Evolutionary conservation across 2,888 invertebrate species (phyloP).

Genomic region (Drosophila tanythrix): DNA sequence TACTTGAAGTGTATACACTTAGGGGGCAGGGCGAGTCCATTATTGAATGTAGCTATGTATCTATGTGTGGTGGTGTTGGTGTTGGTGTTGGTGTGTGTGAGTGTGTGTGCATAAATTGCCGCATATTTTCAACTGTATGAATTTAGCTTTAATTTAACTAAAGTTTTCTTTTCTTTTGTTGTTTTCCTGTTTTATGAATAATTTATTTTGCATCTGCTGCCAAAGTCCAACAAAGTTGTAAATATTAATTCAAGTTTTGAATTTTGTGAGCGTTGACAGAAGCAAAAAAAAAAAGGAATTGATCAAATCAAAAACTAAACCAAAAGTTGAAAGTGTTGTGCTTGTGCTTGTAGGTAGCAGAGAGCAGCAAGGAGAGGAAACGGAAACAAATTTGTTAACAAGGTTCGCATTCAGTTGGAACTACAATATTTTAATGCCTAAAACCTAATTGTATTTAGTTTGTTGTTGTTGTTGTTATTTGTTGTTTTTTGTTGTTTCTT

Average conservation of each 20-base stretch:
- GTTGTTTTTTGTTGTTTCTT: conserved; percentile 11
- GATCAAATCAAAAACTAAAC: not conserved
- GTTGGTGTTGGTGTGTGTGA: conserved; percentile 19
- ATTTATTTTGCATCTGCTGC: not conserved
- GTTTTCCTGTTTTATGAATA: conserved; percentile 1
- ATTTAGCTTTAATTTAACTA: conserved; percentile 45
- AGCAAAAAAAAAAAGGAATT: conserved; percentile 2
- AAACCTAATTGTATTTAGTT: conserved; percentile 38
- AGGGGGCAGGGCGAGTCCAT: conserved; percentile 33
- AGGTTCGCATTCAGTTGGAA: conserved; percentile 19
- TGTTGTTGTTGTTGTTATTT: conserved; percentile 14
- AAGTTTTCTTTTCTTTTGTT: conserved; percentile 20
- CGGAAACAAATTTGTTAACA: conserved; percentile 35
- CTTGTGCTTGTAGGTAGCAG: not conserved
- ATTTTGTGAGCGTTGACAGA: conserved; percentile 19
- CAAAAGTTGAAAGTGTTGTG: conserved; percentile 10
- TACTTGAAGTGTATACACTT: conserved; percentile 82
- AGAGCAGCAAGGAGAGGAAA: conserved; percentile 17
- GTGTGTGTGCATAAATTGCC: conserved; percentile 35
- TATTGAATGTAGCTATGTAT: conserved; percentile 9
- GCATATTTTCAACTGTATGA: conserved; percentile 35
- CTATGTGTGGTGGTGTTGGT: not conserved
- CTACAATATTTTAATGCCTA: conserved; percentile 42
- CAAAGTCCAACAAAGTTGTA: conserved; percentile 26
- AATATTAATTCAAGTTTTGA: not conserved